Evolutionary conservation across 2,113 vertebrate species (phyloP).

Genomic region (Turnix velox): DNA sequence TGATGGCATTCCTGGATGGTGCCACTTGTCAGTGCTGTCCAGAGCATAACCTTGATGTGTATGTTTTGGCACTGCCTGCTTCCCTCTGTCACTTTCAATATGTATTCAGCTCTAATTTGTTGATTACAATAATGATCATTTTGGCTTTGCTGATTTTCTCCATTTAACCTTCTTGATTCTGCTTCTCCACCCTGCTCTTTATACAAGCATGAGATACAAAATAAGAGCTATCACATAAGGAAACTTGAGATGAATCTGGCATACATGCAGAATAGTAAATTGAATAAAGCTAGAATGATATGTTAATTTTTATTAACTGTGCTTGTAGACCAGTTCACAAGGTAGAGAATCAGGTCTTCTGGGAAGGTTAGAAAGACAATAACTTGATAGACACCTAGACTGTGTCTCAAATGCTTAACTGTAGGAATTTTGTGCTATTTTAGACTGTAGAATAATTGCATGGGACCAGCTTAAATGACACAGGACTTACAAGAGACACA

Average conservation of each 20-base stretch:
- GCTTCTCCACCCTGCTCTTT: not conserved
- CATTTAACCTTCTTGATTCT: not conserved
- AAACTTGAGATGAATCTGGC: not conserved
- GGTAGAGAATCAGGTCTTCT: not conserved
- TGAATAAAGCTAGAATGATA: not conserved
- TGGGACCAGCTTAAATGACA: not conserved
- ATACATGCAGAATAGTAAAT: not conserved
- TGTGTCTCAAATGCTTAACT: not conserved
- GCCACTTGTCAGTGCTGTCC: not conserved
- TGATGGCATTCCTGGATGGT: not conserved
- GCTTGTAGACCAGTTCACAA: not conserved
- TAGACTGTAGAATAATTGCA: not conserved
- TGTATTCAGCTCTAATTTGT: not conserved
- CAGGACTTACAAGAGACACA: not conserved
- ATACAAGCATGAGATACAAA: not conserved
- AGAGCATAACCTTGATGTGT: not conserved
- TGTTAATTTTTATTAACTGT: not conserved
- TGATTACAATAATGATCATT: not conserved
- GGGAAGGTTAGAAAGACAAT: not conserved
- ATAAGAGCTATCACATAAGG: not conserved
- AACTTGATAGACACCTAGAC: not conserved
- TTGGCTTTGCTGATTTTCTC: not conserved
- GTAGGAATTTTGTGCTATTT: not conserved
- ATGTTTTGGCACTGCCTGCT: not conserved
- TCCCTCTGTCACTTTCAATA: not conserved